Base-by-base conservation (phyloP, 1,140 invertebrate genomes). In the Drosophila subobscura region DNA sequence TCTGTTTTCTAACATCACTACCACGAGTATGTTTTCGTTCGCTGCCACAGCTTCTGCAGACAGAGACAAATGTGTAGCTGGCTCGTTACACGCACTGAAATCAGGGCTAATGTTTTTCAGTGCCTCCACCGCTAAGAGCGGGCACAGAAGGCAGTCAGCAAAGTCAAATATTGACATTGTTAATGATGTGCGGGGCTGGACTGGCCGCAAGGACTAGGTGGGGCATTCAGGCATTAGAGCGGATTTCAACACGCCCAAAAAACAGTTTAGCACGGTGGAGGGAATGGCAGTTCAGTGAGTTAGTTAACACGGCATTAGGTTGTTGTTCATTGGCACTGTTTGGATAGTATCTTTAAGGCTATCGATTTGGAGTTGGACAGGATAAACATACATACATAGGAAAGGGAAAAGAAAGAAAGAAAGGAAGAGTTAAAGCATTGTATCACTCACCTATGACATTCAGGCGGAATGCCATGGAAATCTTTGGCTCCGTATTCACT, bases 401-500 rank as follows among this genome's bases (percentile, higher is more conserved):
- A 20, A 12, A 12, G 12, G 6, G 25, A 22, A 37, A 44, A 27
- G 29, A 46, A 44, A 27, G 29, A 46, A 44, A 14, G 16, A 50
- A 8, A 42, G 25, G 33, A 37, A 5, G 25, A 16, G 10, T 4
- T 16, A 10, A 27, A 7, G 33, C n/a, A 25, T 40, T 58, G 63
- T 44, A 46, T 68, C 54, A 94, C 96, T 96, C 93, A 97, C 97
- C 96, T 85, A 97, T 95, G 67, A 97, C 96, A 93, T 96, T 96
- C 70, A 98, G 94, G 78, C 94, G 95, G 92, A 97, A 97, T 79
- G 96, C 96, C 84, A 97, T 94, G 70, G 96, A 97, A 94, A 97
- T 97, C 93, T 97, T 97, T 53, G 97, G 97, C 92, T 97, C 96
- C 6, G 97, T 97, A 93, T 96, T 97, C 83, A 98, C 96, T 94